Conservation (phyloP, 2,888 invertebrate genomes). For the Spodoptera littoralis region DNA sequence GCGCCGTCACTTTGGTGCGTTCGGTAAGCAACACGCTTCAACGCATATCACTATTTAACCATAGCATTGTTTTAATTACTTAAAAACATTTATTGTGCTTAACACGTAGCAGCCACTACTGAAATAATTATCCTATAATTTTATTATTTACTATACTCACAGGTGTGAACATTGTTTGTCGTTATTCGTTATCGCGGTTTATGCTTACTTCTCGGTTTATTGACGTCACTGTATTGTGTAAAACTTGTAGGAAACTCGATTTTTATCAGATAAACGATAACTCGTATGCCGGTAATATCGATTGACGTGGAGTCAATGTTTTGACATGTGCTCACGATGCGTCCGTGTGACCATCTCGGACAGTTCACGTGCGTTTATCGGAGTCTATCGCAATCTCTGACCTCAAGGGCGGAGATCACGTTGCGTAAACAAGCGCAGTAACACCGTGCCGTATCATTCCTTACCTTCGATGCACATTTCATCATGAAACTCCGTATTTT, state of each 20-base stretch:
- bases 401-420: conserved; percentile 69
- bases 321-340: conserved; percentile 65
- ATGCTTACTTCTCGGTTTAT: conserved; percentile 48
- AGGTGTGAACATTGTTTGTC: conserved; percentile 52
- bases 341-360: conserved; percentile 61
- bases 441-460: conserved; percentile 52
- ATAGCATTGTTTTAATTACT: conserved; percentile 18
- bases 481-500: conserved; percentile 20
- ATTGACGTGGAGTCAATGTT: conserved; percentile 60
- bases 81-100: conserved; percentile 11
- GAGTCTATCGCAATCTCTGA: conserved; percentile 65
- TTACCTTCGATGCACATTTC: conserved; percentile 48
- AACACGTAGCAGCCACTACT: conserved; percentile 23
- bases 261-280: conserved; percentile 54
- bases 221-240: conserved; percentile 56
- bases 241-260: conserved; percentile 43
- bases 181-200: conserved; percentile 46
- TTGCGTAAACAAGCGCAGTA: conserved; percentile 59
- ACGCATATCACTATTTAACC: conserved; percentile 31
- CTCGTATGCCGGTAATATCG: conserved; percentile 46
- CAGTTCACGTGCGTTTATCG: conserved; percentile 68
- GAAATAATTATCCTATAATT: conserved; percentile 42
- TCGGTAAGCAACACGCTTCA: conserved; percentile 63
- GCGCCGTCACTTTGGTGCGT: conserved; percentile 80
- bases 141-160: conserved; percentile 45